phyloP scores from a whole-genome alignment of 2,888 invertebrate species.

The Xylota sylvarum region DNA sequence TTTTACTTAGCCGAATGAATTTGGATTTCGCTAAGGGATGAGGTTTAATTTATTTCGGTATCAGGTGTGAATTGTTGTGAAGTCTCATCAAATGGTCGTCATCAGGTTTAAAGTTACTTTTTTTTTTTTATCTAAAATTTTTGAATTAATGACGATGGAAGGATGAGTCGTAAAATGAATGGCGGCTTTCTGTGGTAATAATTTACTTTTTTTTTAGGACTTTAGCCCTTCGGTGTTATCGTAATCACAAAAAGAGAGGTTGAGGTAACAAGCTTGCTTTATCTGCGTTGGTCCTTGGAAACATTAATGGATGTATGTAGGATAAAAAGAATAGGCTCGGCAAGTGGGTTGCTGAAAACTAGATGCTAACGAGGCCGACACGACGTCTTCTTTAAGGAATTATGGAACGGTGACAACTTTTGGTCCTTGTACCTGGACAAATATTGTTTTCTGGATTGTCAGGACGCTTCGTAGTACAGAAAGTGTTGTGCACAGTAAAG shows the following conservation, averaged over 20 bases:
- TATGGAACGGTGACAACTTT: too few species aligned
- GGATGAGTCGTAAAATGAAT: background rate
- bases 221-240: background rate
- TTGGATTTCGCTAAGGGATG: slow-evolving; percentile 28
- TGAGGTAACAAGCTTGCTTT: too few species aligned
- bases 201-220: background rate
- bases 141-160: background rate
- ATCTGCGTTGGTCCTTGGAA: too few species aligned
- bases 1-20: slow-evolving; percentile 31
- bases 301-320: too few species aligned
- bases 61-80: slow-evolving; percentile 44
- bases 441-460: too few species aligned
- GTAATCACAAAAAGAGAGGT: background rate
- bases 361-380: too few species aligned
- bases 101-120: background rate
- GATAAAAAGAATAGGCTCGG: too few species aligned
- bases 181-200: background rate
- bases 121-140: background rate
- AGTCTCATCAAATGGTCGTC: slow-evolving; percentile 33
- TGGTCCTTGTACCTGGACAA: too few species aligned
- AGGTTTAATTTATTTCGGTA: slow-evolving; percentile 54
- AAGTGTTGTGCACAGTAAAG: too few species aligned
- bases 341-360: too few species aligned
- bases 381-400: too few species aligned
- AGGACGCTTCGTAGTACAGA: too few species aligned